phyloP scores from a whole-genome alignment of 2,113 vertebrate genomes.

The Enhydra lutris region DNA sequence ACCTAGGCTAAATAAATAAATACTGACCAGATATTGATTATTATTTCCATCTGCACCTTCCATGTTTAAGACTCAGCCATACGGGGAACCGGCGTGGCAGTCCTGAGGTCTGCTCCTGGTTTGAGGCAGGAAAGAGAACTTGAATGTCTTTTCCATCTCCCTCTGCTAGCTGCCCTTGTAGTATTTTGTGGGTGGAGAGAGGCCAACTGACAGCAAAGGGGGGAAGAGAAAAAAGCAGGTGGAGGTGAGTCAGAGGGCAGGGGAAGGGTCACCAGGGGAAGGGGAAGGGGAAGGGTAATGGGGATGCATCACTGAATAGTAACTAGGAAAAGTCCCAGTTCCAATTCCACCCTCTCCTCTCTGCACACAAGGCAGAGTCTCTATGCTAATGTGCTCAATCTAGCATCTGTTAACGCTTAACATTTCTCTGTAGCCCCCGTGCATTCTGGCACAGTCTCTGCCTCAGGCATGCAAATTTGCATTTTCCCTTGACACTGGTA shows the following conservation, averaged over 20 bases:
- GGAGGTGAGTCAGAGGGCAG: neutral
- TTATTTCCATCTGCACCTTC: neutral
- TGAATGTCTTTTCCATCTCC: neutral
- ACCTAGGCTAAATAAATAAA: neutral
- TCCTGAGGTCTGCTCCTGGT: neutral
- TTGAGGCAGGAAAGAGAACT: neutral
- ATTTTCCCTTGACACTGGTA: slow-evolving; percentile 70
- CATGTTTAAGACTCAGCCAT: neutral
- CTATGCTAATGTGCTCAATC: neutral
- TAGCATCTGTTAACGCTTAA: slow-evolving; percentile 30
- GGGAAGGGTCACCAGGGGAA: neutral
- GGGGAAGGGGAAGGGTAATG: neutral
- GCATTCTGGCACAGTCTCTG: slow-evolving; percentile 51
- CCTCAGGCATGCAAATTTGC: slow-evolving; percentile 72
- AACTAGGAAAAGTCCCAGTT: neutral
- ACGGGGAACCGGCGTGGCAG: too few relatives aligned
- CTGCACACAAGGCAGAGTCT: neutral
- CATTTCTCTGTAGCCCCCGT: slow-evolving; percentile 40
- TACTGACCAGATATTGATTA: neutral
- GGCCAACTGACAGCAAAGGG: neutral
- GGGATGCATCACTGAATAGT: neutral
- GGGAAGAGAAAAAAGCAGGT: neutral
- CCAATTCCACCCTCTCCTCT: neutral
- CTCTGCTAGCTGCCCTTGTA: neutral
- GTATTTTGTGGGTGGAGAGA: neutral